Evolutionary conservation across 2,888 invertebrate species (phyloP).

Genomic region (Cryptophagus acutangulus): DNA sequence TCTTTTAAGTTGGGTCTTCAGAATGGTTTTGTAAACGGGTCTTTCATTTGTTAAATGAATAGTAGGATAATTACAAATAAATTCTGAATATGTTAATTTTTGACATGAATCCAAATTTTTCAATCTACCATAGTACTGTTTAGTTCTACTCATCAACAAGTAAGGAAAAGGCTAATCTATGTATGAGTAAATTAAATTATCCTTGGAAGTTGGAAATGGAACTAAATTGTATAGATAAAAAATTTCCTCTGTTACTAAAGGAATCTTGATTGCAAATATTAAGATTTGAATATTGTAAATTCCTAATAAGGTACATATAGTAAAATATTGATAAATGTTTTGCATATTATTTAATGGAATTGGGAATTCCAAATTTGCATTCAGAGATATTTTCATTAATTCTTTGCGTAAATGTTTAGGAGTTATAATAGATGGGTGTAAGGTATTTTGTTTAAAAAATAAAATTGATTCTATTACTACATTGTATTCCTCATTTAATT

Average conservation of each 20-base stretch:
- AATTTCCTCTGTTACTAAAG: neutral
- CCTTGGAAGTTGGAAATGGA: neutral
- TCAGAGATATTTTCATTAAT: too few relatives aligned
- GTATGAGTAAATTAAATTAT: neutral
- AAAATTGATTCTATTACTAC: too few relatives aligned
- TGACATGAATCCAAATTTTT: neutral
- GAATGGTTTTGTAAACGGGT: neutral
- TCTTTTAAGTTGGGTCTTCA: neutral
- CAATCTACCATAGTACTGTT: neutral
- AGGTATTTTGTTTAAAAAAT: too few relatives aligned
- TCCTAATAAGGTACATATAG: too few relatives aligned
- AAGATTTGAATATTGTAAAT: neutral
- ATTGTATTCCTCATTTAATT: too few relatives aligned
- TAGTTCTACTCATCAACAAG: neutral
- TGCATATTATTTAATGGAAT: too few relatives aligned
- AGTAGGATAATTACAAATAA: neutral
- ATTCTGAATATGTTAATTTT: neutral
- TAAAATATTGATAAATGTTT: too few relatives aligned
- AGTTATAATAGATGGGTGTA: too few relatives aligned
- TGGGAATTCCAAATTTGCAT: too few relatives aligned
- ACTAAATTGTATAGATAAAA: conserved; percentile 1
- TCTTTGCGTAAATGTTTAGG: too few relatives aligned
- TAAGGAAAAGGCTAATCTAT: neutral
- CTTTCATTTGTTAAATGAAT: neutral
- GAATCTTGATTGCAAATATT: neutral